Evolutionary conservation across 2,888 invertebrate species (phyloP), one percentile per base, ranked within the genome.

Genomic region (Cynaeus angustus): DNA sequence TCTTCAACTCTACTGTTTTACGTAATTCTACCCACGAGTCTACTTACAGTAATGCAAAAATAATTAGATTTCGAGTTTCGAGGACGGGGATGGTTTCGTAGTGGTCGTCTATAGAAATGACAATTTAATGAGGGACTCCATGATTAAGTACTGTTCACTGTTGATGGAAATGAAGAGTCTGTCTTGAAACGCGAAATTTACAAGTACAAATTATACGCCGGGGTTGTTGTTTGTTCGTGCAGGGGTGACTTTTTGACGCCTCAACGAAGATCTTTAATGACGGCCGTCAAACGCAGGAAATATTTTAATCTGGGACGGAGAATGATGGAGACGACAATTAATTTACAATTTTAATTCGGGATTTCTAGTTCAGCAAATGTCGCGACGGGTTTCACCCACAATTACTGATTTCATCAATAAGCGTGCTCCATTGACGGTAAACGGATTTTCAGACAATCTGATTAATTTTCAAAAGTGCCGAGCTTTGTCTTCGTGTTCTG

Each of bases 21-120:
- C 43, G 56, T 50, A 72, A 76, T 67, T 73, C 71, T 48, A 70
- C 76, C 74, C 74, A 61, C 68, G 73, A 72, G 74, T 61, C 69
- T 76, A 76, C 75, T 76, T 72, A 73, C 64, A 68, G 66, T 76
- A 76, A 76, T 76, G 68, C 73, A 75, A 72, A 76, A 76, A 76
- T 76, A 76, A 76, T 76, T 76, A 74, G 76, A 76, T 75, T 75
- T 76, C 46, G 59, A 68, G 62, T 30, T 59, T 67, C 46, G 52
- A 62, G 56, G 45, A 56, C 33, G 41, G 56, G 55, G 61, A 12
- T 43, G 16, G 41, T 21, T 33, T 21, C 33, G 41, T 38, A 14
- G 52, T 65, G 69, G 64, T 41, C 66, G 50, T 66, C 64, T 70
- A 70, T 56, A 66, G 66, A 66, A 70, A 70, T 66, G 66, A 70